Conservation (phyloP, 2,113 vertebrate genomes). For the Naja naja region DNA sequence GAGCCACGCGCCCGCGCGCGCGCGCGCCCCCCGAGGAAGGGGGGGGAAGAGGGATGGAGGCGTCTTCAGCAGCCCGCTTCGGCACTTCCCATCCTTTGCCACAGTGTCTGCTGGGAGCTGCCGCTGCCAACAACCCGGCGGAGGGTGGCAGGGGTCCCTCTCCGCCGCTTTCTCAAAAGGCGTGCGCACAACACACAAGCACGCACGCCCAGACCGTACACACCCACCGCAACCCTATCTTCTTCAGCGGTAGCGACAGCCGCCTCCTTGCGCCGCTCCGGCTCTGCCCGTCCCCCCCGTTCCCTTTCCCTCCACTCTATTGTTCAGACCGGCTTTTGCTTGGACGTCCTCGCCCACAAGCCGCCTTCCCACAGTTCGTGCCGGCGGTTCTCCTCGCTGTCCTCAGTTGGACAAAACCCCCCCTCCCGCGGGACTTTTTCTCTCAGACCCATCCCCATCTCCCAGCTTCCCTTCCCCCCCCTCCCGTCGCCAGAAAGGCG, state of each 20-base stretch:
- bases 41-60: constrained; percentile 47
- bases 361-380: constrained; percentile 22
- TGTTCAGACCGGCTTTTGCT: constrained; percentile 65
- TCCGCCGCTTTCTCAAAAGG: not conserved
- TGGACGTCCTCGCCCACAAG: constrained; percentile 20
- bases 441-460: not conserved
- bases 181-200: not conserved
- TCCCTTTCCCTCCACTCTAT: constrained; percentile 54
- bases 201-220: not conserved
- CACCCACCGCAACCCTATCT: not conserved
- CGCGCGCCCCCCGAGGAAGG: not conserved
- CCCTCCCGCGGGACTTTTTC: not conserved
- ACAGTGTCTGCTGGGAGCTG: constrained; percentile 26
- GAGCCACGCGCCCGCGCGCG: not conserved
- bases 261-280: not conserved
- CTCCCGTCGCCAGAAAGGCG: not conserved
- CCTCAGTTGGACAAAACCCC: not conserved
- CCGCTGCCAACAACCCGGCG: not conserved
- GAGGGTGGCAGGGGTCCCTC: constrained; percentile 30
- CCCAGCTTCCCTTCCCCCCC: no score
- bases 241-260: not conserved
- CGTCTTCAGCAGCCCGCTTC: constrained; percentile 44
- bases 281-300: constrained; percentile 46
- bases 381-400: constrained; percentile 48
- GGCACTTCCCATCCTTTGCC: constrained; percentile 45